Base-by-base conservation (phyloP, 1,140 invertebrate genomes). In the Cydia amplana region DNA sequence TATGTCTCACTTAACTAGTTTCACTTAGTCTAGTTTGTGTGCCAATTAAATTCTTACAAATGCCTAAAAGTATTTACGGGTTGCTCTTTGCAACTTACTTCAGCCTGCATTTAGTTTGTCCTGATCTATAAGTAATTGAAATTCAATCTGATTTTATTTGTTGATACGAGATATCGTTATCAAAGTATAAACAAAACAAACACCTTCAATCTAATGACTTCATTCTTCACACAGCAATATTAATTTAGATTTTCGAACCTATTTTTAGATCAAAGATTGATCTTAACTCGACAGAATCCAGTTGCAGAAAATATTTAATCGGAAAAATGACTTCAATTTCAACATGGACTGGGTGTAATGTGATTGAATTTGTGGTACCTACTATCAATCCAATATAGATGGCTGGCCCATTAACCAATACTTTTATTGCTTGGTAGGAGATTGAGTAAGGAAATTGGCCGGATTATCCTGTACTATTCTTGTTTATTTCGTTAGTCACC, bases 381-480 rank as follows among this genome's bases (percentile, higher is more conserved):
- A 70, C 65, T 43, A 70, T 67, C 64, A 67, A 67, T 70, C 65
- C 28, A 10, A 70, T 70, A 70, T 36, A 43, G 65, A 43, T 2
- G 65, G 65, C 65, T 70, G 28, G 16, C 18, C 65, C 65, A 70
- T 70, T 70, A 70, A 70, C 28, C 65, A 70, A 70, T 70, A 70
- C 65, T 70, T 70, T 70, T 70, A 70, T 70, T 70, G 28, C 65
- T 40, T 18, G 65, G 65, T 70, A 70, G 65, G 7, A 70, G 65
- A 70, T 70, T 70, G 65, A 70, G 65, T 70, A 70, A 70, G 65
- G 32, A 70, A 70, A 70, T 70, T 70, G 65, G n/a, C 65, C 32
- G 32, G 65, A 43, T 70, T 70, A 70, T 70, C 65, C 65, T 70
- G 18, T 40, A n/a, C 64, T 40, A 43, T 40, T 70, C 65, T 70